Percentiles rank a stretch among this genome's conserved stretches.
Evolutionary conservation across 92 coral and sea anemone genomes (phyloP).

Genomic region (Anthopleura xanthogrammica): DNA sequence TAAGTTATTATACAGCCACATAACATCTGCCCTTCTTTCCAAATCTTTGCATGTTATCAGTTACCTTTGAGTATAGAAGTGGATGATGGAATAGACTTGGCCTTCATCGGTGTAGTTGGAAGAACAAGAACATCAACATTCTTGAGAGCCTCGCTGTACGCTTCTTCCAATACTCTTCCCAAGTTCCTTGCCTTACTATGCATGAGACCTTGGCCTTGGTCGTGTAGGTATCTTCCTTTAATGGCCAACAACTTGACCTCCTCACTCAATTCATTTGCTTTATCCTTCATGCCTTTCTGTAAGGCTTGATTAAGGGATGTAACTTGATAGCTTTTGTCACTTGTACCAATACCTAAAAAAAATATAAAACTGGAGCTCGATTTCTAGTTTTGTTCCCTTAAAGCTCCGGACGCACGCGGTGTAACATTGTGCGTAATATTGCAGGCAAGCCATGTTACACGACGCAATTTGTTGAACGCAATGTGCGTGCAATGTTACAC

Average conservation of each 20-base stretch:
- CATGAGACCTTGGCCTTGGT: conserved; percentile 33
- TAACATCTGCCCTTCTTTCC: too few relatives aligned
- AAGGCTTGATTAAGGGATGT: conserved; percentile 47
- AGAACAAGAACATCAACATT: conserved; percentile 52
- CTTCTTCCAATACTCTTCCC: conserved; percentile 34
- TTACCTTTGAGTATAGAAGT: conserved; percentile 48
- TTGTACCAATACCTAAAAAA: conserved; percentile 16
- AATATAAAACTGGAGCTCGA: too few relatives aligned
- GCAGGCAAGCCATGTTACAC: too few relatives aligned
- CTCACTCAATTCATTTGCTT: conserved; percentile 34
- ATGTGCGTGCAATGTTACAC: too few relatives aligned
- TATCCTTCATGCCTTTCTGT: conserved; percentile 32
- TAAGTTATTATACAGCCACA: too few relatives aligned
- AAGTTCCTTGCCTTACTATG: conserved; percentile 57
- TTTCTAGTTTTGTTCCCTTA: too few relatives aligned
- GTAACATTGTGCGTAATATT: too few relatives aligned
- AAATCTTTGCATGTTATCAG: too few relatives aligned
- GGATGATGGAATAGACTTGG: conserved; percentile 41
- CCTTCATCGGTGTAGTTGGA: conserved; percentile 61
- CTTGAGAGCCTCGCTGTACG: conserved; percentile 49
- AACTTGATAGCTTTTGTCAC: conserved; percentile 41
- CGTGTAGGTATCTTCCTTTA: conserved; percentile 49
- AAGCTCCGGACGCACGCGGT: too few relatives aligned
- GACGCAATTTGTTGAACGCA: too few relatives aligned
- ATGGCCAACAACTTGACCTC: conserved; percentile 22